phyloP scores from a whole-genome alignment of 2,888 invertebrate species.

The Campoplex capitator region DNA sequence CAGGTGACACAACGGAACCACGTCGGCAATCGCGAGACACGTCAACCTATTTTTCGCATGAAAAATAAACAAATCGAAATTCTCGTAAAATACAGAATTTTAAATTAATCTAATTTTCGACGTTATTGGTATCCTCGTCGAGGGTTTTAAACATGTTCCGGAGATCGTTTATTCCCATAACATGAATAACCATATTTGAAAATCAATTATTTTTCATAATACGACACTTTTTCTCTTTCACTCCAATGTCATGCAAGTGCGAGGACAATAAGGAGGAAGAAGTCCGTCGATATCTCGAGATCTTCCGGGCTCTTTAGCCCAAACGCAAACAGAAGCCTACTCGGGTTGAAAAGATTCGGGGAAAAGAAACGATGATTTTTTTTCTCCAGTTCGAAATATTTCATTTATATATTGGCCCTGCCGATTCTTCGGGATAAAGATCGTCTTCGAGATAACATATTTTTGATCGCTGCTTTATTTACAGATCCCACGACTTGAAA shows the following conservation, averaged over 20 bases:
- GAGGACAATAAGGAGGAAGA: background rate
- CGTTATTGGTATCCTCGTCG: too few species aligned
- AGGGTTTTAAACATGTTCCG: too few species aligned
- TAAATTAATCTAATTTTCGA: background rate
- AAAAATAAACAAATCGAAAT: background rate
- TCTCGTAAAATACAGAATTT: background rate
- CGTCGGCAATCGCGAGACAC: constrained; percentile 67
- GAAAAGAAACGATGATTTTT: background rate
- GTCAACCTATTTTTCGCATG: constrained; percentile 62
- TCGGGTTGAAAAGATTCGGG: background rate
- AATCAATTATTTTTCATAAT: background rate
- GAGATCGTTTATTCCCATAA: background rate
- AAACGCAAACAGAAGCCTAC: constrained; percentile 42
- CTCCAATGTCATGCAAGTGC: constrained; percentile 5
- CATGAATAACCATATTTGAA: too few species aligned
- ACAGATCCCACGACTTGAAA: constrained; percentile 60
- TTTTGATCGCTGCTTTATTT: constrained; percentile 57
- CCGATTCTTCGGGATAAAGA: constrained; percentile 5
- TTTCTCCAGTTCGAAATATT: constrained; percentile 4
- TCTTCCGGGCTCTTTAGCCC: constrained; percentile 34
- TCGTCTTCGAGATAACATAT: constrained; percentile 17
- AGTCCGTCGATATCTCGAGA: constrained; percentile 8
- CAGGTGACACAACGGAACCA: constrained; percentile 74
- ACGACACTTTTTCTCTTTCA: background rate
- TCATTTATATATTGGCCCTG: background rate